A percentile compares a stretch with the other conserved stretches of the same genome.
Conservation (phyloP, 2,888 invertebrate genomes). For the Drosophila fulvimacula region DNA sequence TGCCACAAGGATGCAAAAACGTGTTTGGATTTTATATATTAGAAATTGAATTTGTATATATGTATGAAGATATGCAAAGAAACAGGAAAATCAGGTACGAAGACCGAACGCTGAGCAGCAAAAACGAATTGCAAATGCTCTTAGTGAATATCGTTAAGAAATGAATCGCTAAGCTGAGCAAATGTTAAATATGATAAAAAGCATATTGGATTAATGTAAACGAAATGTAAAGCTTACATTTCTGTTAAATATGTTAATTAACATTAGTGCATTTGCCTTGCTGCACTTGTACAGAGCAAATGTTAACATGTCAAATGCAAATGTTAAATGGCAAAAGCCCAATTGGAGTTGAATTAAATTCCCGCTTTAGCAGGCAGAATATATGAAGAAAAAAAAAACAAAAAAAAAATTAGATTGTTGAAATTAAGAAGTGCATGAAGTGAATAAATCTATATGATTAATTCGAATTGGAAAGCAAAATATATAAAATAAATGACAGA, state of each 20-base stretch:
- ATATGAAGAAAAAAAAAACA: too few species aligned
- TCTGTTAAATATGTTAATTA: not conserved
- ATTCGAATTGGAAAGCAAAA: not conserved
- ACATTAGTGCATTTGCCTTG: not conserved
- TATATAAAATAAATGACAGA: not conserved
- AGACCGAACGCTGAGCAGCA: not conserved
- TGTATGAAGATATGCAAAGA: slow-evolving; percentile 46
- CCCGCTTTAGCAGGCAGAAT: too few species aligned
- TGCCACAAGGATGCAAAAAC: slow-evolving; percentile 75
- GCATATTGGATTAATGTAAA: not conserved
- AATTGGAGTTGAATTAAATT: not conserved
- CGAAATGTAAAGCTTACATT: not conserved
- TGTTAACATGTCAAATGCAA: not conserved
- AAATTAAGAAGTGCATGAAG: not conserved
- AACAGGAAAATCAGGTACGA: slow-evolving; percentile 71
- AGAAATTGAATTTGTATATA: slow-evolving; percentile 63
- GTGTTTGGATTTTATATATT: slow-evolving; percentile 66
- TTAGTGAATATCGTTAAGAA: not conserved
- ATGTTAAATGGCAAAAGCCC: too few species aligned
- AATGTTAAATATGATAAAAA: not conserved
- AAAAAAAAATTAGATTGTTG: not conserved
- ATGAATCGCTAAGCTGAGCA: not conserved
- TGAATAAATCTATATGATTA: not conserved
- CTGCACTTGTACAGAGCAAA: too few species aligned
- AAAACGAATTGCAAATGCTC: slow-evolving; percentile 36